Percentiles rank a stretch among this genome's conserved stretches.
phyloP scores from a whole-genome alignment of 1,140 invertebrate genomes.

The Nasonia longicornis region DNA sequence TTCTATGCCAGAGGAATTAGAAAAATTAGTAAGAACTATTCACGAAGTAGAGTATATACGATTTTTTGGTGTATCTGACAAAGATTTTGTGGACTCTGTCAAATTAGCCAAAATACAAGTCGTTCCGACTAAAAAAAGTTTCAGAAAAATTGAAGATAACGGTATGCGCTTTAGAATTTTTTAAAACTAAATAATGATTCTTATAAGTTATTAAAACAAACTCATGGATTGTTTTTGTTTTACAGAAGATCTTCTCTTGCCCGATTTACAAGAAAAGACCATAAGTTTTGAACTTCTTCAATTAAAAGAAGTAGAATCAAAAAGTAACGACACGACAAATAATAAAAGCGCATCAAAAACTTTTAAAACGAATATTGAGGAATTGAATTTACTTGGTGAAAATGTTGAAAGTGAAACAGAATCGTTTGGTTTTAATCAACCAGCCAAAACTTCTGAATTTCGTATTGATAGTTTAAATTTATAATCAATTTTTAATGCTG shows the following conservation, averaged over 20 bases:
- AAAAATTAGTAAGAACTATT: constrained; percentile 60
- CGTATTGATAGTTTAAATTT: constrained; percentile 56
- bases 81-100: constrained; percentile 58
- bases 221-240: constrained; percentile 18
- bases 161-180: constrained; percentile 46
- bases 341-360: constrained; percentile 35
- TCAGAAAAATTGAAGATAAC: constrained; percentile 51
- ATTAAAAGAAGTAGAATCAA: constrained; percentile 38
- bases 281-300: constrained; percentile 30
- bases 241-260: constrained; percentile 51
- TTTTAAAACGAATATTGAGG: constrained; percentile 55
- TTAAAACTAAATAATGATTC: background rate
- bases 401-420: constrained; percentile 43
- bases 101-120: constrained; percentile 56
- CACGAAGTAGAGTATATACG: constrained; percentile 54
- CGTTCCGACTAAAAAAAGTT: constrained; percentile 43
- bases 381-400: constrained; percentile 59
- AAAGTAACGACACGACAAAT: constrained; percentile 22
- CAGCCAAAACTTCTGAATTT: constrained; percentile 47
- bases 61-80: constrained; percentile 53
- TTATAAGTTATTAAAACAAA: background rate
- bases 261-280: constrained; percentile 36
- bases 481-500: constrained; percentile 44
- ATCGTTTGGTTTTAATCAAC: constrained; percentile 25
- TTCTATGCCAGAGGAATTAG: constrained; percentile 58